Conservation (phyloP, 2,797 vertebrate genomes). For the Microctenopoma stevenorrisi region DNA sequence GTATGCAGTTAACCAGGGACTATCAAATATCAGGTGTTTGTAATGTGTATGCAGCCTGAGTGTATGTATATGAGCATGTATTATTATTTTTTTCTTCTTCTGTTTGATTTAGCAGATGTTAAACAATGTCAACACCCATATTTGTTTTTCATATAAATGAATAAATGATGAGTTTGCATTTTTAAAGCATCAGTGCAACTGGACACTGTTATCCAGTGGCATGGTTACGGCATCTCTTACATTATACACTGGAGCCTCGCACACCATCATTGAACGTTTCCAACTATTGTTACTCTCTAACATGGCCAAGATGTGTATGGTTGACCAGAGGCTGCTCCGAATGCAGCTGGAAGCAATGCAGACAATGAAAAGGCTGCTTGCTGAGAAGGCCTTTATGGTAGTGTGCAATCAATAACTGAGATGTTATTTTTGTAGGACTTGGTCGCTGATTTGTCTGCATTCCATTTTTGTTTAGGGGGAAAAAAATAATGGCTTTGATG, state of each 20-base stretch:
- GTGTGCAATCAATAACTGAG: neutral
- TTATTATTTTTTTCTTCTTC: too few species aligned
- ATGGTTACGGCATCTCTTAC: slow-evolving; percentile 44
- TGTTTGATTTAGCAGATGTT: neutral
- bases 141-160: slow-evolving; percentile 62
- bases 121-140: neutral
- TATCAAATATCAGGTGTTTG: too few species aligned
- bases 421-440: neutral
- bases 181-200: slow-evolving; percentile 63
- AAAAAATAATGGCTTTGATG: slow-evolving; percentile 97
- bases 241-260: neutral
- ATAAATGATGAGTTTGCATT: slow-evolving; percentile 66
- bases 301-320: slow-evolving; percentile 76
- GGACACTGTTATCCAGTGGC: slow-evolving; percentile 51
- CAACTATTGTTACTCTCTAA: neutral
- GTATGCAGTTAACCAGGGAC: too few species aligned
- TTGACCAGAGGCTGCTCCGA: slow-evolving; percentile 71
- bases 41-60: too few species aligned
- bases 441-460: slow-evolving; percentile 9
- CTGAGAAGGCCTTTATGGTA: slow-evolving; percentile 65
- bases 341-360: slow-evolving; percentile 72
- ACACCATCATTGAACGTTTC: neutral
- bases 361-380: slow-evolving; percentile 60
- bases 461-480: slow-evolving; percentile 87
- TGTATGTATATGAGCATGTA: too few species aligned